A percentile compares a stretch with the other conserved stretches of the same genome.
Conservation (phyloP, 1,140 invertebrate species). For the Temnothorax longispinosus region DNA sequence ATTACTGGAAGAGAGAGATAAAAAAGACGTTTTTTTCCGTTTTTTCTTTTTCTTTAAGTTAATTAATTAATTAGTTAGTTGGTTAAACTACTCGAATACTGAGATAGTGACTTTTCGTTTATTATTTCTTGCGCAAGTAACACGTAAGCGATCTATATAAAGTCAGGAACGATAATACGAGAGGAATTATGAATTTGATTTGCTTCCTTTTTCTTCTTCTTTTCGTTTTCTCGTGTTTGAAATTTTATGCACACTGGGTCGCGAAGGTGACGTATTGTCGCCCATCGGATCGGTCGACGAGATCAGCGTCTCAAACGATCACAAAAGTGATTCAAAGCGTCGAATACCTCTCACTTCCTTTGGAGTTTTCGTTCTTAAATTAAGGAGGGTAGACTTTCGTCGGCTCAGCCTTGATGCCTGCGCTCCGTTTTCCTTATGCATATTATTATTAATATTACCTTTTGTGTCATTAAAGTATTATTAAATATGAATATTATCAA, state of each 20-base stretch:
- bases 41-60: conserved; percentile 29
- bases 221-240: conserved; percentile 18
- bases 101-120: conserved; percentile 50
- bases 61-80: conserved; percentile 46
- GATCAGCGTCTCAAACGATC: conserved; percentile 28
- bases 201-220: conserved; percentile 9
- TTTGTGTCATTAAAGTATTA: conserved; percentile 52
- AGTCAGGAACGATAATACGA: conserved; percentile 68
- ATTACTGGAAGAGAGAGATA: conserved; percentile 61
- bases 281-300: conserved; percentile 53
- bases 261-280: conserved; percentile 63
- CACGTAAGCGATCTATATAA: conserved; percentile 69
- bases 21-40: conserved; percentile 62
- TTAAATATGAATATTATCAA: conserved; percentile 58
- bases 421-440: conserved; percentile 33
- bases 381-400: conserved; percentile 63
- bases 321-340: conserved; percentile 16
- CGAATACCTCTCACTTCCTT: conserved; percentile 45
- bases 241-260: conserved; percentile 43
- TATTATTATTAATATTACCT: conserved; percentile 41
- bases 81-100: conserved; percentile 56
- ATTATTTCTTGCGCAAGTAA: conserved; percentile 58
- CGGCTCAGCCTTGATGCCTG: conserved; percentile 30
- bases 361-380: conserved; percentile 41
- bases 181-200: conserved; percentile 64